Evolutionary conservation across 2,888 invertebrate species (phyloP), one percentile per base, ranked within the genome.

Genomic region (Heteromyza rotundicornis): DNA sequence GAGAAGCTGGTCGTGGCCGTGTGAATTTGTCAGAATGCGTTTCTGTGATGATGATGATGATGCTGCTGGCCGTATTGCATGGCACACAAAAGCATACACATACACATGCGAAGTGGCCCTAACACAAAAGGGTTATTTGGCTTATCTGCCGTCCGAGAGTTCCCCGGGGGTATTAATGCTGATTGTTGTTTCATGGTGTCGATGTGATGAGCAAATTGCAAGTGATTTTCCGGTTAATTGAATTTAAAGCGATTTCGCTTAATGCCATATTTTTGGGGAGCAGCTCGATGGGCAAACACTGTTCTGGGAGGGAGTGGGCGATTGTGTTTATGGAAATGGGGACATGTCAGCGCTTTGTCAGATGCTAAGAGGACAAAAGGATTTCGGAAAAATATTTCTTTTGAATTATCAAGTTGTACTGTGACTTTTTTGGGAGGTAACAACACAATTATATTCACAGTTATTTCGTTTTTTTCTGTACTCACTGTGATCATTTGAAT

Each of bases 191-290:
- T 35, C 20, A 3, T 20, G 55, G n/a, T 19, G 55, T 19, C 22
- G 51, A 51, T 16, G 59, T 40, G 54, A 7, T 56, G 68, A 63
- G 71, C 73, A 71, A 74, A 73, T 77, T 77, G 75, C 76, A 70
- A 79, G 80, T 80, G 80, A 80, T 80, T 80, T 80, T 80, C 74
- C 77, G 80, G 78, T 80, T 80, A 80, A 80, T 80, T 80, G 80
- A 80, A 80, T 80, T 80, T 79, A 78, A 80, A 80, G 78, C 78
- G 79, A 76, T 75, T 74, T 75, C 76, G 70, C 74, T 77, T 77
- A 77, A 75, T 68, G 68, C 22, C 71, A n/a, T 40, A 7, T 27
- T 27, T 10, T 70, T 70, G 68, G 62, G n/a, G 16, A 3, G n/a
- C n/a, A n/a, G n/a, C n/a, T n/a, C 12, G 40, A 3, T 40, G 40